phyloP scores from a whole-genome alignment of 2,113 vertebrate species.

The Chionomys nivalis region DNA sequence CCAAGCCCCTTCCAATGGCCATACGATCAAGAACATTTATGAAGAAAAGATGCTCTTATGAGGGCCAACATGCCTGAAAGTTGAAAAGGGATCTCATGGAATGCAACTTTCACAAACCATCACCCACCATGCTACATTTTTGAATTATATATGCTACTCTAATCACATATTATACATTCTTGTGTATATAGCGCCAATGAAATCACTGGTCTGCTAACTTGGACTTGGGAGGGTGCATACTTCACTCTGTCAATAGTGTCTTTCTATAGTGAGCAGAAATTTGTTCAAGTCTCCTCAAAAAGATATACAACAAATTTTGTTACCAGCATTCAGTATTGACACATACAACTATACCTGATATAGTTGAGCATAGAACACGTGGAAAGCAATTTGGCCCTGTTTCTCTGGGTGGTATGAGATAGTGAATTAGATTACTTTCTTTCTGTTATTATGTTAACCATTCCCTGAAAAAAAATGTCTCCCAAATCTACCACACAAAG shows the following conservation, averaged over 20 bases:
- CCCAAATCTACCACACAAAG: not conserved
- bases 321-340: not conserved
- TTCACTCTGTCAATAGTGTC: not conserved
- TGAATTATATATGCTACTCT: no score
- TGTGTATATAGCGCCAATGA: not conserved
- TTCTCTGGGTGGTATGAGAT: not conserved
- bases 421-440: not conserved
- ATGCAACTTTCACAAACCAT: not conserved
- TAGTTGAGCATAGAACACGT: no score
- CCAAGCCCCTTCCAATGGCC: not conserved
- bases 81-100: not conserved
- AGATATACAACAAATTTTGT: not conserved
- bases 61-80: not conserved
- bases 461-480: not conserved
- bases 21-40: no score
- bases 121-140: not conserved
- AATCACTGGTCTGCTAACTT: not conserved
- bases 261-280: not conserved
- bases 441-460: no score
- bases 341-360: not conserved
- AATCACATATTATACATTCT: accelerated
- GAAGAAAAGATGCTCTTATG: not conserved
- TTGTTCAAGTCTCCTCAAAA: not conserved
- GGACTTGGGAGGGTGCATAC: not conserved
- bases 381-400: not conserved